Evolutionary conservation across 2,113 vertebrate species (phyloP), one percentile per base, ranked within the genome.

Genomic region (Excalfactoria chinensis): DNA sequence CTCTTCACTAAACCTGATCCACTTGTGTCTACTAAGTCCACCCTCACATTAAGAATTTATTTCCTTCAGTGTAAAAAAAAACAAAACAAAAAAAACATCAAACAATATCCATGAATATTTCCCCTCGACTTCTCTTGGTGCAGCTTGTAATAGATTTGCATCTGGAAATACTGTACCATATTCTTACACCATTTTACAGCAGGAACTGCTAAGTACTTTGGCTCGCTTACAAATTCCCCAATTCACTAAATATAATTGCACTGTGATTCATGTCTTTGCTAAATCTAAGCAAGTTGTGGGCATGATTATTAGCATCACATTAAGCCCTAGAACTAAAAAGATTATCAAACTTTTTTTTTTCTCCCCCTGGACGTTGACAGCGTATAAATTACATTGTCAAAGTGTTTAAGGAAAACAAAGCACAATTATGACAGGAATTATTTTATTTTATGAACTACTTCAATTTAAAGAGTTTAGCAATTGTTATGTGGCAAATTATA

Each of bases 161-260:
- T 94, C 93, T 96, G 94, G 91, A 96, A 96, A 85, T 84, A 94
- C 84, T 96, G 56, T 90, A 70, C 71, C 74, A 89, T 94, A 87
- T 93, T 87, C 91, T 92, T 87, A 89, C 21, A 82, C 78, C 94
- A 91, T 94, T 95, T 94, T 94, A 79, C 81, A 93, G 91, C 94
- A 96, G 94, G 81, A 96, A 95, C 91, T 90, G 94, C 78, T 90
- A 94, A 94, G 94, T 83, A 51, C 86, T 96, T 95, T 95, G 93
- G 95, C 95, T 94, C 8, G 0, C 53, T 93, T 93, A 89, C 96
- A 96, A 93, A 95, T 93, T 84, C 80, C 56, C 92, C 86, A 94
- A 79, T 94, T 95, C 86, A 93, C 84, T 40, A 84, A 94, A 94
- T 84, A 94, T 93, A 95, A 96, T 93, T 96, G 84, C 56, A 1